phyloP scores from a whole-genome alignment of 2,797 vertebrate genomes.

The Tangara arthus region DNA sequence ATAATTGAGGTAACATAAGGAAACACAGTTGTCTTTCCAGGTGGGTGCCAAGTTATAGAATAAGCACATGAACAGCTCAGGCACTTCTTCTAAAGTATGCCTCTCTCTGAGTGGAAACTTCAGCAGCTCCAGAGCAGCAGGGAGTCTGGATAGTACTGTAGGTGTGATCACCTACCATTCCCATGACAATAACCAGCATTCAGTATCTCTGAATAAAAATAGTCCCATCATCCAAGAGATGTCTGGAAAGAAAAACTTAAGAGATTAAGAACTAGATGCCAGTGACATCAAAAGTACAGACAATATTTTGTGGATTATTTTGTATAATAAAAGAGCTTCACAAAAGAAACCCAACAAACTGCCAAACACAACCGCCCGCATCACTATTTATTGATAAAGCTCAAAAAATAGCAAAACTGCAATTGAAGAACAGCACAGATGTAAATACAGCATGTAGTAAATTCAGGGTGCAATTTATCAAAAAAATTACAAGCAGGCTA shows the following conservation, averaged over 20 bases:
- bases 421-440: not conserved
- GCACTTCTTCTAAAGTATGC: not conserved
- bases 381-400: not conserved
- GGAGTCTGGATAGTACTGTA: not conserved
- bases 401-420: not conserved
- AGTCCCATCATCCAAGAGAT: not conserved
- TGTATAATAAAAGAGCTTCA: not conserved
- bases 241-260: conserved; percentile 23
- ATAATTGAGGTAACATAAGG: not conserved
- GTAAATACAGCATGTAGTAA: not conserved
- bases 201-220: conserved; percentile 8
- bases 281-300: conserved; percentile 11
- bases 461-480: not conserved
- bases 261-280: conserved; percentile 30
- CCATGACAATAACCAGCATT: not conserved
- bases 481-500: not conserved
- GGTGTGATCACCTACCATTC: conserved; percentile 3
- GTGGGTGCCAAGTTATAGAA: not conserved
- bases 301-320: not conserved
- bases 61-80: not conserved
- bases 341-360: not conserved
- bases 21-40: not conserved
- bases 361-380: not conserved
- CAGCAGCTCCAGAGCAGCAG: not conserved
- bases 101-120: not conserved